phyloP scores from a whole-genome alignment of 2,888 invertebrate genomes.

The Chalcosyrphus nemorum region DNA sequence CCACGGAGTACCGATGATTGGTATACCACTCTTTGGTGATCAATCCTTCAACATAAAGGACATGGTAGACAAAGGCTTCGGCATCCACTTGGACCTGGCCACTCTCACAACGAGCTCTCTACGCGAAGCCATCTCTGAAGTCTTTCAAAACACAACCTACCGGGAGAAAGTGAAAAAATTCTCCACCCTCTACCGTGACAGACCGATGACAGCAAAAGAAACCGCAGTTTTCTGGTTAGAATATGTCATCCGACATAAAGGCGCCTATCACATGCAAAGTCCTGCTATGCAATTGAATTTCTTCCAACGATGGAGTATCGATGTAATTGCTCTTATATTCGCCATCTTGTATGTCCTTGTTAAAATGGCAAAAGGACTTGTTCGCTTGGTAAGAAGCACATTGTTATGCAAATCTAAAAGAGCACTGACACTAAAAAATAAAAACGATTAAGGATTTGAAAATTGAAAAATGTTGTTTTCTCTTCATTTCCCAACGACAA shows the following conservation, averaged over 20 bases:
- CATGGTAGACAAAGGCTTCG: conserved; percentile 75
- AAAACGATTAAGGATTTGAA: conserved; percentile 39
- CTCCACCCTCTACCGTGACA: conserved; percentile 83
- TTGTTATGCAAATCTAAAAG: conserved; percentile 19
- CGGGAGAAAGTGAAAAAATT: conserved; percentile 78
- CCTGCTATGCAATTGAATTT: conserved; percentile 82
- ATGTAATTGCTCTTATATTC: conserved; percentile 23
- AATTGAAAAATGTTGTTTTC: background rate
- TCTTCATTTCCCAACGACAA: background rate
- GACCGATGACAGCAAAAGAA: conserved; percentile 83
- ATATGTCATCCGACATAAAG: conserved; percentile 83
- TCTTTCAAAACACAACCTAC: conserved; percentile 75
- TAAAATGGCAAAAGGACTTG: conserved; percentile 19
- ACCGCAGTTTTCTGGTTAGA: conserved; percentile 84
- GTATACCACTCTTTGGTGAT: conserved; percentile 75
- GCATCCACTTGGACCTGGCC: conserved; percentile 70
- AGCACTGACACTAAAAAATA: background rate
- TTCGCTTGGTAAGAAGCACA: background rate
- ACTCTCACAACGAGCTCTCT: conserved; percentile 73
- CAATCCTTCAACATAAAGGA: conserved; percentile 76
- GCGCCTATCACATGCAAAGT: conserved; percentile 83
- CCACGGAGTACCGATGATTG: conserved; percentile 60
- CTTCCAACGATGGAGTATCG: conserved; percentile 75
- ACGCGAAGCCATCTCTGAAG: conserved; percentile 70
- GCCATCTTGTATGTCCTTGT: conserved; percentile 14